These are phyloP conservation scores for Iguana delicatissima DNA, from an alignment of 2,797 vertebrate species.

Conservation along the genomic window DNA sequence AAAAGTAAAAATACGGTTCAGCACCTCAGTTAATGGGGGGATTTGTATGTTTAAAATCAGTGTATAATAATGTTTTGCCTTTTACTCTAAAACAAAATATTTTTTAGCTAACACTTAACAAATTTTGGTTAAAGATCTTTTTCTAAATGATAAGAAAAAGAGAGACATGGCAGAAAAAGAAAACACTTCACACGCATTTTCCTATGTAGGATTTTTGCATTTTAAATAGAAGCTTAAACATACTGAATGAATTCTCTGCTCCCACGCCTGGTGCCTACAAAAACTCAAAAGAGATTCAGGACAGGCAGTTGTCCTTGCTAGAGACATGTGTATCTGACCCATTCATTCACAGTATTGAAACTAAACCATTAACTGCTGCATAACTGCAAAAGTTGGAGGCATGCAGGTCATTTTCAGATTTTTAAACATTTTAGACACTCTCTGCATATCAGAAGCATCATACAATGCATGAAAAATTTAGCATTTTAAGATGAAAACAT, in stretches of 20 bases:
- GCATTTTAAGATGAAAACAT: slow-evolving; percentile 26
- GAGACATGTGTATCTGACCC: slow-evolving; percentile 80
- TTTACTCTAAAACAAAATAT: slow-evolving; percentile 28
- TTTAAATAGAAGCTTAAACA: slow-evolving; percentile 87
- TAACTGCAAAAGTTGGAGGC: slow-evolving; percentile 67
- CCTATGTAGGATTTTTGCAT: slow-evolving; percentile 83
- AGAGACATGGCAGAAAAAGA: slow-evolving; percentile 74
- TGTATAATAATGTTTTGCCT: slow-evolving; percentile 23
- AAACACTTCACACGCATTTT: slow-evolving; percentile 73
- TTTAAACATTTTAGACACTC: slow-evolving; percentile 19
- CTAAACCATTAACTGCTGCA: slow-evolving; percentile 79
- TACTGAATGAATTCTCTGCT: slow-evolving; percentile 84
- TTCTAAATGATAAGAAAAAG: slow-evolving; percentile 65
- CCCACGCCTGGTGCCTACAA: slow-evolving; percentile 81
- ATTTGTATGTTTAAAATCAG: neutral
- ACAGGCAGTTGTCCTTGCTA: slow-evolving; percentile 84
- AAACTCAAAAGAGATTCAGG: slow-evolving; percentile 76
- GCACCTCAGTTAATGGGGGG: neutral
- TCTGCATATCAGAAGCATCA: slow-evolving; percentile 26
- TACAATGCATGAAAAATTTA: slow-evolving; percentile 45
- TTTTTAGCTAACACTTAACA: neutral
- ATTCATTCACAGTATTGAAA: slow-evolving; percentile 80
- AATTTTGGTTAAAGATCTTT: slow-evolving; percentile 21
- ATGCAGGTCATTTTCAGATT: slow-evolving; percentile 70
- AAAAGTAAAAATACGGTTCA: neutral